Evolutionary conservation across 2,888 invertebrate species (phyloP).

Genomic region (Polylopha cassiicola): DNA sequence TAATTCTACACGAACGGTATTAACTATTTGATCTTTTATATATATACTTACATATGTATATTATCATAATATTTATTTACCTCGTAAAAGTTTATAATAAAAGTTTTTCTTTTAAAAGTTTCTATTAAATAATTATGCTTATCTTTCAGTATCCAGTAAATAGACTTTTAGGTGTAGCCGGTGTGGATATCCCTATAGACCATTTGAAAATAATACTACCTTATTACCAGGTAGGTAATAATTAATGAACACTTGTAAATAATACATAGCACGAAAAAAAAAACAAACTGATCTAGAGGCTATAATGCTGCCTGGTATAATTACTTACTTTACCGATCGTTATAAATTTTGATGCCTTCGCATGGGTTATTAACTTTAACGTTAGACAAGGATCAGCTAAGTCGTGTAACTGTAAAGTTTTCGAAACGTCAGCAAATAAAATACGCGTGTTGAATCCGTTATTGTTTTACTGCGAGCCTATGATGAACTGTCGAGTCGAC

Average conservation of each 20-base stretch:
- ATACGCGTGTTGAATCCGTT: no score
- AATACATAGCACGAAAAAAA: background rate
- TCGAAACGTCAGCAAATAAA: no score
- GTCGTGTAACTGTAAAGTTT: no score
- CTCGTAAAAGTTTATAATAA: background rate
- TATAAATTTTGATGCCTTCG: no score
- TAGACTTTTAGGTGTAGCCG: slow-evolving; percentile 63
- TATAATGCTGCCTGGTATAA: background rate
- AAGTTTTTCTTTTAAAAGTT: no score
- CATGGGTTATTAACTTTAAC: no score
- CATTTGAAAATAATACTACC: slow-evolving; percentile 61
- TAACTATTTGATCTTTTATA: slow-evolving; percentile 12
- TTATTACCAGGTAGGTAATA: slow-evolving; percentile 52
- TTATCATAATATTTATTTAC: background rate
- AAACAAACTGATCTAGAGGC: background rate
- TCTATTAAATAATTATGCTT: slow-evolving; percentile 7
- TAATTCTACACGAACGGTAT: slow-evolving; percentile 63
- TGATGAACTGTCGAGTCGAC: no score
- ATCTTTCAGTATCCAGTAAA: slow-evolving; percentile 60
- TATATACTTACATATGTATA: background rate
- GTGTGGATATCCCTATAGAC: slow-evolving; percentile 66
- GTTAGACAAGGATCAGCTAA: no score
- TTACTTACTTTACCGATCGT: no score
- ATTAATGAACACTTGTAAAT: background rate
- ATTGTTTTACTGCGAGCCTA: no score